Percentiles rank a stretch among this genome's conserved stretches.
Conservation (phyloP, 2,888 invertebrate species). For the Lycia hirtaria region DNA sequence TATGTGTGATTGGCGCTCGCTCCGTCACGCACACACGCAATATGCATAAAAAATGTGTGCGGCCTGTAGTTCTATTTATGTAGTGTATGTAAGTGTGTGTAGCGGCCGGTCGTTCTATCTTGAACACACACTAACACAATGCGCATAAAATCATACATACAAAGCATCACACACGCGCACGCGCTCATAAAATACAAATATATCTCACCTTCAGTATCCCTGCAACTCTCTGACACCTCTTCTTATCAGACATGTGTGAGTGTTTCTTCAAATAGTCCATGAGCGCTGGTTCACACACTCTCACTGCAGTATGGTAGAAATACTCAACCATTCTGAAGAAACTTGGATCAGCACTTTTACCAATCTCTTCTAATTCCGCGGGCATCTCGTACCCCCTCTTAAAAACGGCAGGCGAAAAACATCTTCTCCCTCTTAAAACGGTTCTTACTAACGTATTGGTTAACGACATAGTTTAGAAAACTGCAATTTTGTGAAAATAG, state of each 20-base stretch:
- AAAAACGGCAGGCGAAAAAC: constrained; percentile 26
- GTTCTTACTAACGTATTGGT: neutral
- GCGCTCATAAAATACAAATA: too few species aligned
- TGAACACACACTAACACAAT: too few species aligned
- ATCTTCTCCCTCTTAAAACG: neutral
- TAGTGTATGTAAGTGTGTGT: too few species aligned
- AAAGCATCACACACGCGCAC: too few species aligned
- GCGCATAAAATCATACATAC: too few species aligned
- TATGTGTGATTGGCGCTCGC: too few species aligned
- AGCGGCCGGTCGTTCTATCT: too few species aligned
- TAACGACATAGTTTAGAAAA: constrained; percentile 3
- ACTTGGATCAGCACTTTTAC: constrained; percentile 73
- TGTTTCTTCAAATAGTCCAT: constrained; percentile 78
- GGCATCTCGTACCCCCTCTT: constrained; percentile 72
- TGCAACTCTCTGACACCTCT: constrained; percentile 86
- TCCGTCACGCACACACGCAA: too few species aligned
- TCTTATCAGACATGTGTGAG: constrained; percentile 81
- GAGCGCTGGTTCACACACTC: constrained; percentile 80
- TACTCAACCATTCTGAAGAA: constrained; percentile 88
- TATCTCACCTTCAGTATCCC: constrained; percentile 86
- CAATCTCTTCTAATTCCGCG: constrained; percentile 58
- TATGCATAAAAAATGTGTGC: too few species aligned
- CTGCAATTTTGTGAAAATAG: neutral
- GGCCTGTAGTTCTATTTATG: too few species aligned
- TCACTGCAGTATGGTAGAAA: constrained; percentile 88